Conservation (phyloP, 2,113 vertebrate species). For the Peromyscus maniculatus region DNA sequence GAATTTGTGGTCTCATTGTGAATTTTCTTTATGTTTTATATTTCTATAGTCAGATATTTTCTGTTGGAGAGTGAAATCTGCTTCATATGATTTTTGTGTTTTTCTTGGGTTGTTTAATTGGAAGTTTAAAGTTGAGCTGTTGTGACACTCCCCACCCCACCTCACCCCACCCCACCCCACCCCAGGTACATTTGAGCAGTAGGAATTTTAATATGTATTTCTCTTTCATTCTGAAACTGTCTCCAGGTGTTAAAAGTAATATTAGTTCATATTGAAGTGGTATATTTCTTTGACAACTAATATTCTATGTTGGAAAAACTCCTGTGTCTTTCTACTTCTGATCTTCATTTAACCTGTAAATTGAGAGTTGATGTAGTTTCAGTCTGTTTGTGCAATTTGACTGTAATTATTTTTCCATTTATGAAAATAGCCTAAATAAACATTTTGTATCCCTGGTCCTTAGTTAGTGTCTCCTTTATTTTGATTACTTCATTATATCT, state of each 20-base stretch:
- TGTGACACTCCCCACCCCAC: background rate
- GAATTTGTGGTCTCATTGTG: background rate
- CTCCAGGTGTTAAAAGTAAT: background rate
- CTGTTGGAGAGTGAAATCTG: background rate
- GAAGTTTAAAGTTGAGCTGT: constrained; percentile 58
- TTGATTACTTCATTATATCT: constrained; percentile 40
- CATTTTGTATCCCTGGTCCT: constrained; percentile 24
- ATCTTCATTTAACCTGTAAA: constrained; percentile 48
- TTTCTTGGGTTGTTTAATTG: constrained; percentile 45
- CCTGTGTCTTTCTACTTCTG: constrained; percentile 38
- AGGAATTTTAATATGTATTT: constrained; percentile 49
- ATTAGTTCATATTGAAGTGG: constrained; percentile 32
- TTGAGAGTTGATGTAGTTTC: constrained; percentile 27
- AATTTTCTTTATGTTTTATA: constrained; percentile 57
- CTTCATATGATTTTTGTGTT: constrained; percentile 53
- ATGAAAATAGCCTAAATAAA: constrained; percentile 57
- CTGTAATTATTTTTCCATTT: constrained; percentile 48
- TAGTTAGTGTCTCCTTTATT: constrained; percentile 38
- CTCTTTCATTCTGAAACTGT: constrained; percentile 25
- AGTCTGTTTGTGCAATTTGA: constrained; percentile 54
- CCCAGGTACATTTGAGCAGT: constrained; percentile 33
- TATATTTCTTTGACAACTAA: constrained; percentile 47
- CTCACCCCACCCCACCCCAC: background rate
- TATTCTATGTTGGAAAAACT: constrained; percentile 53
- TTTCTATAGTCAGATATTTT: background rate